Evolutionary conservation across 2,888 invertebrate genomes (phyloP).

Genomic region (Erpobdella octoculata): DNA sequence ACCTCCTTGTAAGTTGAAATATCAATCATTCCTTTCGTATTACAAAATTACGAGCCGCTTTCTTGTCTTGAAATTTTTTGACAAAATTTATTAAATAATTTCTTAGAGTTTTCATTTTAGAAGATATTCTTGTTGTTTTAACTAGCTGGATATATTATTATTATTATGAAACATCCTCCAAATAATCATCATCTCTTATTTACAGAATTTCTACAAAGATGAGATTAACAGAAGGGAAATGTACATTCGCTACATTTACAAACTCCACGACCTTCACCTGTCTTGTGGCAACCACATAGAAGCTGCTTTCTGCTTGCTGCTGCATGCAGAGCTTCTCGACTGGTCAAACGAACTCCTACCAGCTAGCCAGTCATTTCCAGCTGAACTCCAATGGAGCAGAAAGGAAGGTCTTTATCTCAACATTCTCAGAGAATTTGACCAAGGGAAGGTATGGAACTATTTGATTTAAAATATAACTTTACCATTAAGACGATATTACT

Average conservation of each 20-base stretch:
- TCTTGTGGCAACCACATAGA: slow-evolving; percentile 86
- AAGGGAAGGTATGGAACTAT: slow-evolving; percentile 89
- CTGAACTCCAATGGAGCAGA: slow-evolving; percentile 76
- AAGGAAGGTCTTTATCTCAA: slow-evolving; percentile 79
- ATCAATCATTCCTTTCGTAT: no score
- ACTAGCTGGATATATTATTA: no score
- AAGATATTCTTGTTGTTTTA: no score
- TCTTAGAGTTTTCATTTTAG: no score
- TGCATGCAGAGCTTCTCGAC: slow-evolving; percentile 78
- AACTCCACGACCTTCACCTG: slow-evolving; percentile 81
- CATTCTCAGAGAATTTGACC: slow-evolving; percentile 83
- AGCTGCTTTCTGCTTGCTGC: slow-evolving; percentile 83
- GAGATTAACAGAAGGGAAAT: slow-evolving; percentile 89
- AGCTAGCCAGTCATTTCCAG: slow-evolving; percentile 58
- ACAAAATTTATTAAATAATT: no score
- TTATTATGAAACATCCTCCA: neutral
- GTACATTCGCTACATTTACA: slow-evolving; percentile 90
- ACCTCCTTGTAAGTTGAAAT: slow-evolving; percentile 75
- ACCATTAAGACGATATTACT: neutral
- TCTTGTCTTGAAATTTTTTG: no score
- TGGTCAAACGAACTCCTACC: slow-evolving; percentile 60
- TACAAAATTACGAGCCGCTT: no score
- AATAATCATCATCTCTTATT: neutral
- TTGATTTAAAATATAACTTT: no score
- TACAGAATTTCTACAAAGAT: slow-evolving; percentile 86